phyloP scores from a whole-genome alignment of 2,113 vertebrate species.

The Bagarius yarrelli region DNA sequence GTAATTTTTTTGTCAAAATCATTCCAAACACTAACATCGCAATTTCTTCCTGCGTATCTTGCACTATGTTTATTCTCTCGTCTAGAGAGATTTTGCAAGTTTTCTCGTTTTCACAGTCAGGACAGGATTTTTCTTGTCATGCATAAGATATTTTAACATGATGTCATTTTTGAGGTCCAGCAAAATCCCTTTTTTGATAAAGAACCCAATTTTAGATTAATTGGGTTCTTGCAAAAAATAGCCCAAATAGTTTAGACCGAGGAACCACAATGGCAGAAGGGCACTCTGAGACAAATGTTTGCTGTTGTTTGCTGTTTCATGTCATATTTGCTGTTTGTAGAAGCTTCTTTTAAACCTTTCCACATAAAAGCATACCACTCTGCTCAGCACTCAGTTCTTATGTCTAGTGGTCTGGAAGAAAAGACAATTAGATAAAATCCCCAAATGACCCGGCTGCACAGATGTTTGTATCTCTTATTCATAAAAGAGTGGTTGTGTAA shows the following conservation, averaged over 20 bases:
- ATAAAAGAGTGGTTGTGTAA: background rate
- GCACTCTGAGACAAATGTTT: constrained; percentile 36
- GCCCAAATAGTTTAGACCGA: background rate
- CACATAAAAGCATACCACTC: constrained; percentile 6
- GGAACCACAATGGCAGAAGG: constrained; percentile 13
- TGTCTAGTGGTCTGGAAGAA: background rate
- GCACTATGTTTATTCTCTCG: too few species aligned
- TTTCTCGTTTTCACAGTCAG: too few species aligned
- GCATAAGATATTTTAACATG: background rate
- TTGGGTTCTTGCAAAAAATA: background rate
- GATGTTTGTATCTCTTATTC: background rate
- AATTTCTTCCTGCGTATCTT: too few species aligned
- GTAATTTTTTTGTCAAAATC: too few species aligned
- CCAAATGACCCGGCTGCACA: background rate
- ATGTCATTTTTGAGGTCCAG: background rate
- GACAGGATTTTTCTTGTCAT: too few species aligned
- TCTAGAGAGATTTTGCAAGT: too few species aligned
- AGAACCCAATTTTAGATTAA: too few species aligned
- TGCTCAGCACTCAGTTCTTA: background rate
- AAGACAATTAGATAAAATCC: constrained; percentile 5
- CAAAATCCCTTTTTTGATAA: background rate
- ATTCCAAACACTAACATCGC: too few species aligned
- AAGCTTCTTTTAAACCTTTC: constrained; percentile 3
- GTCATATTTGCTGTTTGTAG: constrained; percentile 18
- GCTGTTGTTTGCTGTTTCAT: constrained; percentile 5